phyloP scores from a whole-genome alignment of 1,140 invertebrate species.

The Formica exsecta region DNA sequence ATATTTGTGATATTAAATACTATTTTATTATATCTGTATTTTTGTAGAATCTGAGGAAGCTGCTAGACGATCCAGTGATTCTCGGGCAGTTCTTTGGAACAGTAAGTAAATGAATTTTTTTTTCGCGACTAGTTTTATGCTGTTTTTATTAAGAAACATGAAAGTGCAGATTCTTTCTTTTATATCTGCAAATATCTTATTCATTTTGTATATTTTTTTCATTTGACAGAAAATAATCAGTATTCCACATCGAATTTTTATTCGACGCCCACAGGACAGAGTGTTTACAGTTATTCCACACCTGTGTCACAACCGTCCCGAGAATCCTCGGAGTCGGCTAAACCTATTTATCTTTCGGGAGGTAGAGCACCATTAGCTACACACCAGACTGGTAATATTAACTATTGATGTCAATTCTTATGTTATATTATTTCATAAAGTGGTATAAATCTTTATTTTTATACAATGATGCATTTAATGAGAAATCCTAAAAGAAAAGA shows the following conservation, averaged over 20 bases:
- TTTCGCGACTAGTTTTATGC: conserved; percentile 31
- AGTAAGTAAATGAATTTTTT: conserved; percentile 88
- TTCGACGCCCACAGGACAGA: conserved; percentile 79
- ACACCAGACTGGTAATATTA: conserved; percentile 78
- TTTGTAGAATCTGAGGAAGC: conserved; percentile 92
- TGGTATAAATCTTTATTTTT: not conserved
- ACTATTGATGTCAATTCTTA: not conserved
- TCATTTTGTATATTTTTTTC: conserved; percentile 31
- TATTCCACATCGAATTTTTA: conserved; percentile 83
- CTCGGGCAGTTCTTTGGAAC: conserved; percentile 93
- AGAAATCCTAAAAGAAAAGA: not conserved
- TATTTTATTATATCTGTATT: conserved; percentile 46
- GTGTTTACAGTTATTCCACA: conserved; percentile 81
- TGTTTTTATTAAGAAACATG: conserved; percentile 6
- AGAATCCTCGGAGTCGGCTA: conserved; percentile 80
- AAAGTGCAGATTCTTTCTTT: not conserved
- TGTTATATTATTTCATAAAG: not conserved
- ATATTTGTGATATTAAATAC: conserved; percentile 1
- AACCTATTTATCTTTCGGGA: conserved; percentile 82
- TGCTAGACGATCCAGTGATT: conserved; percentile 91
- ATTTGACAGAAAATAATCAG: conserved; percentile 79
- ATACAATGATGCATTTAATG: not conserved
- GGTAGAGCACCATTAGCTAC: conserved; percentile 78
- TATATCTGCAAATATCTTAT: conserved; percentile 22
- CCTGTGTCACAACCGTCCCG: conserved; percentile 82